Conservation (phyloP, 2,113 vertebrate genomes). For the Herpetotheres cachinnans region DNA sequence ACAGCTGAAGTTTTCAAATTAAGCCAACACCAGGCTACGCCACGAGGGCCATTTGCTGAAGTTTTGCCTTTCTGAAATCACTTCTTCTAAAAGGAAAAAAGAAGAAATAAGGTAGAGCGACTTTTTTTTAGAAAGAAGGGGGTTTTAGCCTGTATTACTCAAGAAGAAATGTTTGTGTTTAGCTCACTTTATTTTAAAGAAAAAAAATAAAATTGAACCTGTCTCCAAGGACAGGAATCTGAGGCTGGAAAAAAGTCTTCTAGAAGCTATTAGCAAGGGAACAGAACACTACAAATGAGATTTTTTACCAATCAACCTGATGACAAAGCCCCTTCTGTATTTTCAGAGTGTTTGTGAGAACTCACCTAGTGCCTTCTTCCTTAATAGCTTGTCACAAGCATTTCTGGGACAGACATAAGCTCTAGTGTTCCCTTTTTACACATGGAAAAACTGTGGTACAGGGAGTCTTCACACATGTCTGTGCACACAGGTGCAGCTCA, state of each 20-base stretch:
- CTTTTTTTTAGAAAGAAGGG: neutral
- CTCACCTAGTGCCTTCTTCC: neutral
- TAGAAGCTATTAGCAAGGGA: neutral
- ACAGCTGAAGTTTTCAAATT: neutral
- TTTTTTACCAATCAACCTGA: neutral
- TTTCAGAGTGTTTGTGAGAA: neutral
- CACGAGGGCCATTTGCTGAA: neutral
- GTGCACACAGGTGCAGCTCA: neutral
- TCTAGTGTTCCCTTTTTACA: neutral
- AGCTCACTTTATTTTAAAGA: neutral
- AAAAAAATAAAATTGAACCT: neutral
- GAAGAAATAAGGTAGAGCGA: neutral
- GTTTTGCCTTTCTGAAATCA: neutral
- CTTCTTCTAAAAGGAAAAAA: neutral
- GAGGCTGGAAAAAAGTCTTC: neutral
- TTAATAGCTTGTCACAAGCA: neutral
- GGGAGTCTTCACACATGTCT: neutral
- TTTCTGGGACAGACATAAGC: neutral
- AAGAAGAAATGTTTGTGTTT: neutral
- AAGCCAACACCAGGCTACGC: neutral
- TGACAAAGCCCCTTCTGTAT: neutral
- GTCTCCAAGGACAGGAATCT: neutral
- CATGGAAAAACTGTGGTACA: neutral
- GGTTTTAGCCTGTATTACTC: neutral
- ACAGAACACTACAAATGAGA: neutral